Evolutionary conservation across 1,140 invertebrate species (phyloP).

Genomic region (Drosophila repleta): DNA sequence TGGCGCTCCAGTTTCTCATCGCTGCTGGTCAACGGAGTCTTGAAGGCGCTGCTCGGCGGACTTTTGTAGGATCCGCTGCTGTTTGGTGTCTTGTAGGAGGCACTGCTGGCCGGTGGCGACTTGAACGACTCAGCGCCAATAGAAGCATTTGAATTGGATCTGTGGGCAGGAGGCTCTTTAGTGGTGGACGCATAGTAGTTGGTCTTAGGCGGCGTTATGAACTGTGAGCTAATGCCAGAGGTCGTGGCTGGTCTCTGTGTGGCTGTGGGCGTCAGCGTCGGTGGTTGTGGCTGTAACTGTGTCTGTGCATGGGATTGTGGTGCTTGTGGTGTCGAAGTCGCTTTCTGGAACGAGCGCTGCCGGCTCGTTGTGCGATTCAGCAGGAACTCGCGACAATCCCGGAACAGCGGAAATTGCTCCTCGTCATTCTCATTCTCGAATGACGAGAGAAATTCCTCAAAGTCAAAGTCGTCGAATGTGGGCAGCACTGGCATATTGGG

Average conservation of each 20-base stretch:
- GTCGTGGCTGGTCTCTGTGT: conserved; percentile 29
- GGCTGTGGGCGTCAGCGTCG: conserved; percentile 36
- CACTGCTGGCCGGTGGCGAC: background rate
- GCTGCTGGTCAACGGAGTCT: conserved; percentile 16
- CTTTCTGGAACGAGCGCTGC: conserved; percentile 70
- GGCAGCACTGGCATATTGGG: conserved; percentile 58
- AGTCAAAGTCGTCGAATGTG: conserved; percentile 83
- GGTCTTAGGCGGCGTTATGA: conserved; percentile 22
- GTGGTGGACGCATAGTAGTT: conserved; percentile 10
- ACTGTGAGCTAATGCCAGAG: conserved; percentile 17
- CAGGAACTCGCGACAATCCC: conserved; percentile 82
- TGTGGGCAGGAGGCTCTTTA: conserved; percentile 61
- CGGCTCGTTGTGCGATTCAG: conserved; percentile 78
- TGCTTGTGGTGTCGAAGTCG: conserved; percentile 56
- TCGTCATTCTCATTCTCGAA: conserved; percentile 85
- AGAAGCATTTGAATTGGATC: conserved; percentile 53
- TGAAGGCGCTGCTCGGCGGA: conserved; percentile 11
- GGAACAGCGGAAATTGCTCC: conserved; percentile 81
- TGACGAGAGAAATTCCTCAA: conserved; percentile 85
- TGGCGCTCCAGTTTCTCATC: conserved; percentile 53
- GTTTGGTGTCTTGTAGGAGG: conserved; percentile 25
- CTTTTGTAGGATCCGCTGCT: conserved; percentile 15
- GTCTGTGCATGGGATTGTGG: conserved; percentile 12
- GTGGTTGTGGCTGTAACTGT: conserved; percentile 12
- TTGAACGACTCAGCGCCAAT: conserved; percentile 20